Base-by-base conservation (phyloP, 2,888 invertebrate species). In the Beris morrisii region DNA sequence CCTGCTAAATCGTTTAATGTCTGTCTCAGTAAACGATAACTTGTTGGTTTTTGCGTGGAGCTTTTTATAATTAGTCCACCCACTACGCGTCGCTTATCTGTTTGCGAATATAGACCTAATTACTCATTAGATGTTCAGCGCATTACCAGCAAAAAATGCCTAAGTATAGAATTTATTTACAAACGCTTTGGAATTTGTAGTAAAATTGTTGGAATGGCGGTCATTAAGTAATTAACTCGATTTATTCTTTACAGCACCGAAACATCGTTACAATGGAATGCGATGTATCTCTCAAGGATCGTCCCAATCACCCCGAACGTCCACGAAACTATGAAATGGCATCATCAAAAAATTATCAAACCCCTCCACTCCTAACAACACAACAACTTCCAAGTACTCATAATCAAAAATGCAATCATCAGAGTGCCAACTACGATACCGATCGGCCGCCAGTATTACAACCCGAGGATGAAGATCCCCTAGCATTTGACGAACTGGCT, bases 391-490 rank as follows among this genome's bases (percentile, higher is more conserved):
- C 52, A 5, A 22, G 6, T 13, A 15, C 52, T 5, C 30, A 31
- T 9, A 15, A 38, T n/a, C 58, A 45, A 6, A 50, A 44, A 22
- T 28, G 3, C 13, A 50, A n/a, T 6, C 57, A 28, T 43, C 5
- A 3, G 44, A 46, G 2, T 22, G 11, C 5, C 46, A n/a, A n/a
- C 43, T 13, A 56, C 12, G 11, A 38, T 22, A 11, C 4, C 12
- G 15, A 66, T 53, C 52, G 69, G 56, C 69, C 70, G 55, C 31
- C 28, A 46, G n/a, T 5, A 31, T 13, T 30, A 53, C 53, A 30
- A 11, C n/a, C n/a, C 5, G 30, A 68, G 9, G 67, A 76, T 66
- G 79, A 79, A 72, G 80, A 80, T 75, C 80, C 80, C 7, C 70
- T 80, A 69, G 79, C 80, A 7, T 70, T 80, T 64, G 66, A 67